These are phyloP conservation scores for Tychaedon coryphoeus DNA, from an alignment of 2,113 vertebrate species.

Conservation along the genomic window DNA sequence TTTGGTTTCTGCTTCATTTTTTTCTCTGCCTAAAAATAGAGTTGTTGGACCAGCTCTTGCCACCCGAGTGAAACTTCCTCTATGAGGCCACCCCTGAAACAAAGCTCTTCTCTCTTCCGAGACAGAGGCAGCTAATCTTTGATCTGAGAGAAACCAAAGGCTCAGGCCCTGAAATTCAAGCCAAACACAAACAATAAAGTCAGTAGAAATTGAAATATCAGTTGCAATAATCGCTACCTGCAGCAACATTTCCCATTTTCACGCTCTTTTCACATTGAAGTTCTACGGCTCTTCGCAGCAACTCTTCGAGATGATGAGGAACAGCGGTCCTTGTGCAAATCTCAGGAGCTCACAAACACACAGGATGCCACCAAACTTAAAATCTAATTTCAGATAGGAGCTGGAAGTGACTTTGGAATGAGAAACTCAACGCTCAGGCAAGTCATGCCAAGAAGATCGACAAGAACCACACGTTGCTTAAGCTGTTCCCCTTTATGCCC, in stretches of 20 bases:
- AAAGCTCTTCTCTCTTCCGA: conserved; percentile 4
- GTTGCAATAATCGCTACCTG: not conserved
- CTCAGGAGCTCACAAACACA: not conserved
- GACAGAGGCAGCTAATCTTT: not conserved
- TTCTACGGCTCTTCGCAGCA: not conserved
- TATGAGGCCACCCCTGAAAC: not conserved
- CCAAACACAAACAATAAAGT: not conserved
- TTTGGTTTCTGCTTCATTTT: not conserved
- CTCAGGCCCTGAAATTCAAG: not conserved
- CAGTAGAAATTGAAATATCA: not conserved
- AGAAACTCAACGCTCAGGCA: fast-evolving
- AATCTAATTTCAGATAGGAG: not conserved
- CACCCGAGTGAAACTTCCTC: not conserved
- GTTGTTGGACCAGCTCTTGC: conserved; percentile 3
- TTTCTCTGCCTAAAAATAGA: not conserved
- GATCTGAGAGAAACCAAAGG: not conserved
- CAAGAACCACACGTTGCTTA: not conserved
- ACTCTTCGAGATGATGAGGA: not conserved
- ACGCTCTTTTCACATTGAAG: not conserved
- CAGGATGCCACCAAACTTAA: not conserved
- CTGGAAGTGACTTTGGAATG: not conserved
- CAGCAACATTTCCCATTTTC: not conserved
- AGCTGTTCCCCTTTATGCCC: not conserved
- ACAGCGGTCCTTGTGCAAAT: not conserved
- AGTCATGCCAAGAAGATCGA: not conserved